These are phyloP conservation scores for Indicator indicator DNA, from an alignment of 2,113 vertebrate genomes.

Conservation along the genomic window DNA sequence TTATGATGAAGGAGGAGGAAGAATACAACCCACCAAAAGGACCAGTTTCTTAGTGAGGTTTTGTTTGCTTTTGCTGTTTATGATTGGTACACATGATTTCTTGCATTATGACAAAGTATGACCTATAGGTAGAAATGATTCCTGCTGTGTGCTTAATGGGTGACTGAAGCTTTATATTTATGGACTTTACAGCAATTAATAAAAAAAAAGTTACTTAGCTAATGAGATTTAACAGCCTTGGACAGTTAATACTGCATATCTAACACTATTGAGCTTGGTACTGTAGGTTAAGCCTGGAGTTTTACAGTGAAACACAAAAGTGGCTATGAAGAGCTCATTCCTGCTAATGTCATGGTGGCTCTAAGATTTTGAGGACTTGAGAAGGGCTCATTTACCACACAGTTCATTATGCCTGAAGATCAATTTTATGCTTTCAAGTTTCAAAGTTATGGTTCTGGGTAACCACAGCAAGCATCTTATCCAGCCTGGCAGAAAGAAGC, in stretches of 20 bases:
- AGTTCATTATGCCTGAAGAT: background rate
- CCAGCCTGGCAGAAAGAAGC: background rate
- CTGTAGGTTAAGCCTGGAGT: background rate
- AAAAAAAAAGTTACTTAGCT: background rate
- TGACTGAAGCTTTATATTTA: background rate
- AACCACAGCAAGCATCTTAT: background rate
- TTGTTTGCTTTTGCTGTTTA: background rate
- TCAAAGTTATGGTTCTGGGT: background rate
- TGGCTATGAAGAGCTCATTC: background rate
- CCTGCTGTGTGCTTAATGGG: background rate
- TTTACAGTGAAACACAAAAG: background rate
- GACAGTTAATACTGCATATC: background rate
- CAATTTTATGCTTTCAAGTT: background rate
- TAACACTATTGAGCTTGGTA: background rate
- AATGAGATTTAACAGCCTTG: background rate
- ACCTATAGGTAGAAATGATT: background rate
- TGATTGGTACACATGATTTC: background rate
- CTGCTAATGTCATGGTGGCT: accelerated
- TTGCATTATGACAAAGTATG: background rate
- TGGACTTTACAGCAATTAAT: background rate
- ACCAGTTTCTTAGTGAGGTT: background rate
- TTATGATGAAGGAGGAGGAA: background rate
- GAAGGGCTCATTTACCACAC: background rate
- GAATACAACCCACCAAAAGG: background rate
- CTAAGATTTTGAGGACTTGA: background rate